phyloP scores from a whole-genome alignment of 2,113 vertebrate genomes.

The Theristicus caerulescens region DNA sequence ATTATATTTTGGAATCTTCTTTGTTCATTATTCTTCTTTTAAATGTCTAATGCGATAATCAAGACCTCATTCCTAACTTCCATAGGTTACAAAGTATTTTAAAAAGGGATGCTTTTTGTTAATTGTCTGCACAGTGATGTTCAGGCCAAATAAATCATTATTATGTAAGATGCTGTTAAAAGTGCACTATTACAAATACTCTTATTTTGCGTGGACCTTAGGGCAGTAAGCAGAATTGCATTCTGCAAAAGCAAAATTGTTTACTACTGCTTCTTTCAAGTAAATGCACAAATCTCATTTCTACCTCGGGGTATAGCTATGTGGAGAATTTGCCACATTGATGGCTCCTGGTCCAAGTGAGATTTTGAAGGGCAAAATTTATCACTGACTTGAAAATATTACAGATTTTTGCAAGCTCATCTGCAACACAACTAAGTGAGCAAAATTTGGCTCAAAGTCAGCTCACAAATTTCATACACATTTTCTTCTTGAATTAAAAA shows the following conservation, averaged over 20 bases:
- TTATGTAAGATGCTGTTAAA: neutral
- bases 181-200: neutral
- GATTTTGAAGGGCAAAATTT: neutral
- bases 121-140: neutral
- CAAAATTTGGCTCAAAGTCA: neutral
- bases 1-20: neutral
- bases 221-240: neutral
- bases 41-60: neutral
- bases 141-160: neutral
- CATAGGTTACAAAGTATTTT: neutral
- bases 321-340: neutral
- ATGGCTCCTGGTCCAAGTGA: neutral
- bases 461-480: accelerated
- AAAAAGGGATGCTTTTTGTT: neutral
- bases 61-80: neutral
- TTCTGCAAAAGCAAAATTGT: neutral
- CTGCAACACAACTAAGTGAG: neutral
- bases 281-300: neutral
- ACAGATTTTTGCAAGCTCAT: neutral
- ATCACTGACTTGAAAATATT: neutral
- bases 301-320: neutral
- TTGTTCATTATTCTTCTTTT: neutral
- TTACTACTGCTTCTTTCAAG: neutral
- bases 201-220: neutral
- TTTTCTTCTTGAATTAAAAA: neutral